Evolutionary conservation across 2,797 vertebrate genomes (phyloP), one percentile per base, ranked within the genome.

Genomic region (Catharus ustulatus): DNA sequence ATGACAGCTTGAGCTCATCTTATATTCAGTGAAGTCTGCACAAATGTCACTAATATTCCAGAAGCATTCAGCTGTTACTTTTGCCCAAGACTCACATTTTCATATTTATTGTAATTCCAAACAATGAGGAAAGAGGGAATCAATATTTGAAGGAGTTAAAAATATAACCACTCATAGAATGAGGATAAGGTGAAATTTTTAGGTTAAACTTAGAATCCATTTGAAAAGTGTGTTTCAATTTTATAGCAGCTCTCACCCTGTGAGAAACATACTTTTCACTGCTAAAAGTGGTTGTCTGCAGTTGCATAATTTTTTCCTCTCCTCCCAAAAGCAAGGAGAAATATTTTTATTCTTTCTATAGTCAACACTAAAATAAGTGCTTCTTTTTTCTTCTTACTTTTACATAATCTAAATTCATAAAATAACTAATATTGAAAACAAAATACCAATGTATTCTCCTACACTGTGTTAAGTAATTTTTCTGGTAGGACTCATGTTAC

Each of bases 1-100:
- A 52, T 83, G 88, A 84, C 84, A 96, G 68, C 61, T 96, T 88
- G 71, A 96, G 86, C 51, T 95, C 84, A 94, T 94, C 76, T 94
- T 54, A 73, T 83, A 92, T 95, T 95, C 91, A 92, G 34, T 61
- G 58, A 95, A 91, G 38, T 77, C 61, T 89, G 48, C 62, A 69
- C 79, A 95, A 95, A 95, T 84, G n/a, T 88, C 94, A 71, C 81
- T 91, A 94, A 92, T 82, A 91, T 82, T 86, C 52, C 69, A 88
- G 63, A 95, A 96, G 43, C 27, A 85, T 87, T 95, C 68, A 89
- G 55, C 72, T 92, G 62, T 76, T 96, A 71, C 18, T 71, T 88
- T 83, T 83, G 36, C 54, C 58, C 87, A 88, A 58, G 51, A 61
- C 43, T 92, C 43, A 55, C 12, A 68, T 74, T 92, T 94, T 89